phyloP scores from a whole-genome alignment of 2,113 vertebrate genomes.

The Xyrauchen texanus region DNA sequence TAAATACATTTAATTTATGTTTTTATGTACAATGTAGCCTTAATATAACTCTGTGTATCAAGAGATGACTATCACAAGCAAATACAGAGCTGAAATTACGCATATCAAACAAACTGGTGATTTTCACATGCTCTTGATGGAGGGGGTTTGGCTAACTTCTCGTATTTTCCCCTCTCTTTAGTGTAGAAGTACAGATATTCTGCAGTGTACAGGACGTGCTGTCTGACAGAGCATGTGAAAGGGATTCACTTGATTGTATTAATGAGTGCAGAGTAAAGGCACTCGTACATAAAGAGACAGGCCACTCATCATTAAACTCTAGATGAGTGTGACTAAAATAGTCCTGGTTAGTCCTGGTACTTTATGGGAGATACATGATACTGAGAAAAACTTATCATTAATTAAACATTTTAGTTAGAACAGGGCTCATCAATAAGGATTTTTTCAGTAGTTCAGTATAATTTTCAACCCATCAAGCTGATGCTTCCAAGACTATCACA shows the following conservation, averaged over 20 bases:
- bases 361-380: neutral
- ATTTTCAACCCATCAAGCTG: too few species aligned
- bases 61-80: neutral
- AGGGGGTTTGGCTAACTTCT: neutral
- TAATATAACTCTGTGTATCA: neutral
- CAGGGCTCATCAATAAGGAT: too few species aligned
- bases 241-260: constrained; percentile 40
- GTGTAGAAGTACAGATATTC: neutral
- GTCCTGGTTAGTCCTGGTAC: constrained; percentile 3
- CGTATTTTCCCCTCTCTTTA: constrained; percentile 11
- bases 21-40: too few species aligned
- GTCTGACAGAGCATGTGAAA: constrained; percentile 44
- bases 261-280: constrained; percentile 46
- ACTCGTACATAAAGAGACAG: constrained; percentile 29
- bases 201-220: neutral
- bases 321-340: constrained; percentile 10
- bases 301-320: constrained; percentile 38
- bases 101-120: neutral
- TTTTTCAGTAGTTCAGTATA: too few species aligned
- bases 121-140: neutral
- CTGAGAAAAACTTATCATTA: neutral
- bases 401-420: too few species aligned
- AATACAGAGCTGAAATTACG: neutral
- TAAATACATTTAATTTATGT: constrained; percentile 1
- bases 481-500: too few species aligned